Evolutionary conservation across 2,797 vertebrate genomes (phyloP).

Genomic region (Micromesistius poutassou): DNA sequence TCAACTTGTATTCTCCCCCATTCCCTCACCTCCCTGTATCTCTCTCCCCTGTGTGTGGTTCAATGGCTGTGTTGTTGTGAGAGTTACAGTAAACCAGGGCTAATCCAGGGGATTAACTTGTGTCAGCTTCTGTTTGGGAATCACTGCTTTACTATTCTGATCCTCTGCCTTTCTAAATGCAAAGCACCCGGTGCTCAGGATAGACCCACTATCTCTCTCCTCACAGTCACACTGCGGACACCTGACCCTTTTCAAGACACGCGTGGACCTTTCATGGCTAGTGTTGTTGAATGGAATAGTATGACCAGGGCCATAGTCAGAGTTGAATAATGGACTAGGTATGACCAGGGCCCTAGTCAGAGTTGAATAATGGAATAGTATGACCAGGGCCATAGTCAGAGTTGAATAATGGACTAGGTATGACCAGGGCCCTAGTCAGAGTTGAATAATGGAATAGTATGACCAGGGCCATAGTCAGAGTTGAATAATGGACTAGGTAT

Average conservation of each 20-base stretch:
- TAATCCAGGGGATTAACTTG: conserved; percentile 69
- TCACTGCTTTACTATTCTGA: conserved; percentile 56
- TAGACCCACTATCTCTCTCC: conserved; percentile 18
- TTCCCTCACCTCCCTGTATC: conserved; percentile 30
- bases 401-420: too few species aligned
- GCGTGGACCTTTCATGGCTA: too few species aligned
- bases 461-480: too few species aligned
- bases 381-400: too few species aligned
- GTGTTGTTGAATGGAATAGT: too few species aligned
- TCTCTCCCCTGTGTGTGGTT: conserved; percentile 45
- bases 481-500: too few species aligned
- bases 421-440: too few species aligned
- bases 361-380: too few species aligned
- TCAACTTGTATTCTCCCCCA: conserved; percentile 21
- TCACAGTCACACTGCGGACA: conserved; percentile 41
- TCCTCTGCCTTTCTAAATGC: conserved; percentile 44
- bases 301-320: too few species aligned
- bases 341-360: too few species aligned
- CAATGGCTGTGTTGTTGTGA: conserved; percentile 61
- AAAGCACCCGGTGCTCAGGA: conserved; percentile 30
- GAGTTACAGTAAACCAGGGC: conserved; percentile 58
- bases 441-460: too few species aligned
- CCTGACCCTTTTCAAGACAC: neutral
- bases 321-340: too few species aligned
- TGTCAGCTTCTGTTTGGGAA: conserved; percentile 56